phyloP scores from a whole-genome alignment of 2,888 invertebrate genomes.

The Polia nebulosa region DNA sequence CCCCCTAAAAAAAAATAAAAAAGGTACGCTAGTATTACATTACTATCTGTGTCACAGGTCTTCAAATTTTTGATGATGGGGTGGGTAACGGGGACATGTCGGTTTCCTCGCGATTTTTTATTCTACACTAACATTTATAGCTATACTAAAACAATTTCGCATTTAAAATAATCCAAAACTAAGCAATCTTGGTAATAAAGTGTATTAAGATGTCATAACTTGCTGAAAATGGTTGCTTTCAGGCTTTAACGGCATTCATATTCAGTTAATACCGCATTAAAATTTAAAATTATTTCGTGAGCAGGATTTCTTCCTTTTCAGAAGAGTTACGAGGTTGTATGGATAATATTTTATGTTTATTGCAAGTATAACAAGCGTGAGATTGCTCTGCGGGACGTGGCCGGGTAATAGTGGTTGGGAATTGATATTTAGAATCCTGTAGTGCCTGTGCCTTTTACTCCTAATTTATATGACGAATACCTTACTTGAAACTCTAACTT shows the following conservation, averaged over 20 bases:
- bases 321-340: conserved; percentile 27
- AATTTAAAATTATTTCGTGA: conserved; percentile 46
- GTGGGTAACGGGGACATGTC: too few species aligned
- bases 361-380: conserved; percentile 13
- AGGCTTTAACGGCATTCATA: conserved; percentile 14
- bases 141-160: neutral
- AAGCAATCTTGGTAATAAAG: conserved; percentile 8
- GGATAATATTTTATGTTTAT: conserved; percentile 53
- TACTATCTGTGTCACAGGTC: too few species aligned
- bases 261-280: conserved; percentile 32
- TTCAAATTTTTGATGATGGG: too few species aligned
- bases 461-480: too few species aligned
- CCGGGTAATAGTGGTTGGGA: conserved; percentile 2
- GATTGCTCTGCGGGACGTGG: conserved; percentile 5
- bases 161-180: conserved; percentile 8
- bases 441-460: neutral
- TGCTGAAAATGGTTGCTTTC: conserved; percentile 12
- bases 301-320: conserved; percentile 23
- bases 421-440: conserved; percentile 19
- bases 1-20: too few species aligned
- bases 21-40: too few species aligned
- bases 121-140: too few species aligned
- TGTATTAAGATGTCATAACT: conserved; percentile 20
- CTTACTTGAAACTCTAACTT: too few species aligned
- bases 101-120: too few species aligned